Base-by-base conservation (phyloP, 2,797 vertebrate species). In the Halcyon badia region DNA sequence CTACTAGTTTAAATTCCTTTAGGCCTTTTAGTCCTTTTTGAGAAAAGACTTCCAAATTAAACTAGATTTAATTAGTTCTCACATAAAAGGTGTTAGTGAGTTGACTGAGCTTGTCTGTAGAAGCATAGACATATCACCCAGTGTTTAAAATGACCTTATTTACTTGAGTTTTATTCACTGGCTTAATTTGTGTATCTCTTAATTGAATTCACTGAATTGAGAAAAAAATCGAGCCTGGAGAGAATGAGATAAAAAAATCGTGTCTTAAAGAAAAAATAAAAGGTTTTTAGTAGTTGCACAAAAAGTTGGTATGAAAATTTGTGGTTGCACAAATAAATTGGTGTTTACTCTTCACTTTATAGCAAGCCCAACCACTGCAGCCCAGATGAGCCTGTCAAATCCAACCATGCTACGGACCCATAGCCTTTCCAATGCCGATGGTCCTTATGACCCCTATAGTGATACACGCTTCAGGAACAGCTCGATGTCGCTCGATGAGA, bases 401-500 rank as follows among this genome's bases (percentile, higher is more conserved):
- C 96, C 98, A 4, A 94, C 98, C 68, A 98, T 98, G 98, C 96
- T 99, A 56, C 98, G 99, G 76, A 99, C 99, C 12, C 99, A 99
- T 98, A 99, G 99, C 97, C 98, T 99, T 77, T 99, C 99, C 98
- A 99, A 99, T 66, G 99, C 99, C 1, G 99, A 99, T 3, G 97
- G 92, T 8, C 96, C 99, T 14, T 98, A 98, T 1, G 99, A 99
- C 84, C 98, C 99, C 1, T 99, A 98, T 54, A 85, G 98, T 0
- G 99, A 99, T 80, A 97, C 98, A 41, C 99, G 99, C 41, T 98
- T 99, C 97, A 98, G 99, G 46, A 99, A 99, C 97, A 99, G 99
- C 90, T 99, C 99, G 78, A 98, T 99, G 99, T 99, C 99, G 4
- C 97, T 99, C 86, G 99, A 99, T 1, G 99, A 99, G 93, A 99